Evolutionary conservation across 2,797 vertebrate genomes (phyloP).

Genomic region (Crenichthys baileyi): DNA sequence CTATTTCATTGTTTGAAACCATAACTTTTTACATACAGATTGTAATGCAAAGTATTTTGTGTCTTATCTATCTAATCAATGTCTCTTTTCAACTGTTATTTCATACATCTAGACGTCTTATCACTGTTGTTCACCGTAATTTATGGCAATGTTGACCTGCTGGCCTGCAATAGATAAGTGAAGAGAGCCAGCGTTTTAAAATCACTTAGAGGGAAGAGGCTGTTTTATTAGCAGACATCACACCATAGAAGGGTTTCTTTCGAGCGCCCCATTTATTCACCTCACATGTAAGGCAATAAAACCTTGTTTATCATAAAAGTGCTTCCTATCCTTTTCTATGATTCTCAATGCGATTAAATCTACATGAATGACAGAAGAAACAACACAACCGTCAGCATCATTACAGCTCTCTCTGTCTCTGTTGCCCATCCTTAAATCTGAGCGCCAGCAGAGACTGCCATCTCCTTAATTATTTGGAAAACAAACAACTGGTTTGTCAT

Average conservation of each 20-base stretch:
- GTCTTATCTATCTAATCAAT: neutral
- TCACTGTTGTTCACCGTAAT: neutral
- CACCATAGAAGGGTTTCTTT: slow-evolving; percentile 5
- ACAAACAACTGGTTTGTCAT: slow-evolving; percentile 71
- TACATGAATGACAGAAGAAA: slow-evolving; percentile 48
- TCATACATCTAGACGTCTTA: neutral
- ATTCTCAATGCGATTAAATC: slow-evolving; percentile 46
- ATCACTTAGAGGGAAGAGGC: neutral
- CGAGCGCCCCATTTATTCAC: slow-evolving; percentile 23
- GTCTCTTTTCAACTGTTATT: neutral
- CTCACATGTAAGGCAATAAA: slow-evolving; percentile 31
- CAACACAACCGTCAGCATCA: slow-evolving; percentile 39
- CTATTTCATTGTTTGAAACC: neutral
- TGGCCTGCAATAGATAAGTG: neutral
- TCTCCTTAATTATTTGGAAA: slow-evolving; percentile 71
- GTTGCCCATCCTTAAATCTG: slow-evolving; percentile 50
- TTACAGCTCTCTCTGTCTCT: slow-evolving; percentile 45
- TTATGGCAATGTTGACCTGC: neutral
- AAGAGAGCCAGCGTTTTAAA: neutral
- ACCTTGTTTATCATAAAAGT: slow-evolving; percentile 26
- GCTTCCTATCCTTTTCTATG: slow-evolving; percentile 38
- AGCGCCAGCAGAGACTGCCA: slow-evolving; percentile 47
- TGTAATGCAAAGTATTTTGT: neutral
- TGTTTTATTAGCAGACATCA: slow-evolving; percentile 6
- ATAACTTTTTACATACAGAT: neutral